phyloP scores from a whole-genome alignment of 2,113 vertebrate species.

The Cyanistes caeruleus region DNA sequence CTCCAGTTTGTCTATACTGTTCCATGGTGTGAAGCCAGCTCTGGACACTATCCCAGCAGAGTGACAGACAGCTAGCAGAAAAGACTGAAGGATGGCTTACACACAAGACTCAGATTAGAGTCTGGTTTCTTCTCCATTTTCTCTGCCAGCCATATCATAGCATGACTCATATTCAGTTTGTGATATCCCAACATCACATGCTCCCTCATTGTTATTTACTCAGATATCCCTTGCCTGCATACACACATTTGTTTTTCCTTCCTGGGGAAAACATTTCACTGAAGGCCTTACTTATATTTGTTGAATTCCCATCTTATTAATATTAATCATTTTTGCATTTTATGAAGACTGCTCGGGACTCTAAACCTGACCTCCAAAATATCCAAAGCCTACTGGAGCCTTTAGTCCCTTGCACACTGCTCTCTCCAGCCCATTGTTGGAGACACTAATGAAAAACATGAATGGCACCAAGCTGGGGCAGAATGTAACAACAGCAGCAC shows the following conservation, averaged over 20 bases:
- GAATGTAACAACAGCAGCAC: background rate
- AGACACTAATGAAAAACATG: background rate
- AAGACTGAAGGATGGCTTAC: background rate
- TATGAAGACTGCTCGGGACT: background rate
- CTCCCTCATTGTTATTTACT: background rate
- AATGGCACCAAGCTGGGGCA: background rate
- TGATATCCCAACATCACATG: constrained; percentile 9
- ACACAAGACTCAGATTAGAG: background rate
- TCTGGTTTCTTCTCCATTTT: constrained; percentile 6
- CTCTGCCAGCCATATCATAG: background rate
- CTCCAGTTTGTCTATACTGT: background rate
- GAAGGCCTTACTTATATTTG: background rate
- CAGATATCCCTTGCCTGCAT: background rate
- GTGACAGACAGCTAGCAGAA: background rate
- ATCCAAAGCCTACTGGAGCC: background rate
- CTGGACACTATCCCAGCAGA: constrained; percentile 7
- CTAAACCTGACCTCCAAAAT: background rate
- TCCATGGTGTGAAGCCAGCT: background rate
- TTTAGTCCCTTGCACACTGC: background rate
- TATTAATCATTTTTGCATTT: constrained; percentile 6
- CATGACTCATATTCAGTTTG: constrained; percentile 21
- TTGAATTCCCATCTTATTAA: background rate
- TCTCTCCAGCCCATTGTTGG: background rate
- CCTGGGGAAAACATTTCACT: background rate
- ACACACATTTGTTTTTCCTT: background rate